Conservation (phyloP, 1,140 invertebrate species). For the Drosophila burlai region DNA sequence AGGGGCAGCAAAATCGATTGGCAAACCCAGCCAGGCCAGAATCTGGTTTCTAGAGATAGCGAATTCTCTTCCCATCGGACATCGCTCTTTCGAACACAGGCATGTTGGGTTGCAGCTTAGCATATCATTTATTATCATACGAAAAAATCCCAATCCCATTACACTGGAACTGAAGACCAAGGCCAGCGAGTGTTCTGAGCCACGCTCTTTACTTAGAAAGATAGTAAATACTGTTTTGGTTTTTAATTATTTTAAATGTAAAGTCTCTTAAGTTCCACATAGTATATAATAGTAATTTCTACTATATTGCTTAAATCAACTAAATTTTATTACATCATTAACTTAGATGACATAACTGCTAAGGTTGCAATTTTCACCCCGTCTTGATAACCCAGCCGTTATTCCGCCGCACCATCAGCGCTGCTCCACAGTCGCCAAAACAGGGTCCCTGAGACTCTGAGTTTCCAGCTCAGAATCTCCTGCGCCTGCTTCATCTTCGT, state of each 20-base stretch:
- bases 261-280: not conserved
- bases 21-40: not conserved
- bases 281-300: not conserved
- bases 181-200: too few relatives aligned
- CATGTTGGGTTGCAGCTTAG: not conserved
- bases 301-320: not conserved
- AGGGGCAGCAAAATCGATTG: not conserved
- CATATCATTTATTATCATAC: not conserved
- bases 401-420: not conserved
- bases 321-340: not conserved
- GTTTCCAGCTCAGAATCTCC: constrained; percentile 5
- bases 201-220: not conserved
- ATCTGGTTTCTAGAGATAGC: constrained; percentile 7
- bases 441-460: not conserved
- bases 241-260: not conserved
- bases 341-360: too few relatives aligned
- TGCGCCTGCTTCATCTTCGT: not conserved
- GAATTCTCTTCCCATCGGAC: not conserved
- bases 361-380: not conserved
- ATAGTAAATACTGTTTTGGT: not conserved
- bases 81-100: not conserved
- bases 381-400: not conserved
- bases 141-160: not conserved
- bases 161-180: not conserved
- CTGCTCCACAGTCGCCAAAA: constrained; percentile 12